These are phyloP conservation scores for Bombus turneri DNA, from an alignment of 1,140 invertebrate species.

Conservation along the genomic window DNA sequence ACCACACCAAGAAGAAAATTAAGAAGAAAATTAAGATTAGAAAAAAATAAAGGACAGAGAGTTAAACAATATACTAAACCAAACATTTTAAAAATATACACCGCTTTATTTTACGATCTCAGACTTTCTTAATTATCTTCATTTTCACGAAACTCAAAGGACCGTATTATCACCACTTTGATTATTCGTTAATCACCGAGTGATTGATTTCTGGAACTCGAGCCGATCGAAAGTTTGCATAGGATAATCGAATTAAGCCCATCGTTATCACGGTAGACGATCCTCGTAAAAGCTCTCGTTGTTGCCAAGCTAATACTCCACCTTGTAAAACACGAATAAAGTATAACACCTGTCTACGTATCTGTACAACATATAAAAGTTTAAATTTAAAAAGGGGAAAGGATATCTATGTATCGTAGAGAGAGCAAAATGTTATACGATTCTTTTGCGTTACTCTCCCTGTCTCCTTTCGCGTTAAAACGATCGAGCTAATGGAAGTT, in stretches of 20 bases:
- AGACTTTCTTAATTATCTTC: neutral
- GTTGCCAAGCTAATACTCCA: neutral
- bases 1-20: neutral
- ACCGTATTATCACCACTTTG: neutral
- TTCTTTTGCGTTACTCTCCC: neutral
- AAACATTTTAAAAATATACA: neutral
- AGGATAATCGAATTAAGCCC: slow-evolving; percentile 13
- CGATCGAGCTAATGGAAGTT: slow-evolving; percentile 24
- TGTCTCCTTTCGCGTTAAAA: neutral
- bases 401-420: no score
- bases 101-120: neutral
- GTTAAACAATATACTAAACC: neutral
- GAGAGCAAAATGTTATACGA: no score
- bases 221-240: slow-evolving; percentile 15
- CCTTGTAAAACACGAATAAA: neutral
- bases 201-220: slow-evolving; percentile 16
- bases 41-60: no score
- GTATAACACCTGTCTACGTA: neutral
- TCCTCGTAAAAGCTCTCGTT: neutral
- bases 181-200: neutral
- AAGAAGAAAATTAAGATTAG: no score
- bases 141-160: neutral
- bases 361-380: no score
- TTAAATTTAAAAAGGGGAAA: neutral
- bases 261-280: neutral